These are phyloP conservation scores for Nothoprocta pentlandii DNA, from an alignment of 2,113 vertebrate genomes.

Conservation along the genomic window DNA sequence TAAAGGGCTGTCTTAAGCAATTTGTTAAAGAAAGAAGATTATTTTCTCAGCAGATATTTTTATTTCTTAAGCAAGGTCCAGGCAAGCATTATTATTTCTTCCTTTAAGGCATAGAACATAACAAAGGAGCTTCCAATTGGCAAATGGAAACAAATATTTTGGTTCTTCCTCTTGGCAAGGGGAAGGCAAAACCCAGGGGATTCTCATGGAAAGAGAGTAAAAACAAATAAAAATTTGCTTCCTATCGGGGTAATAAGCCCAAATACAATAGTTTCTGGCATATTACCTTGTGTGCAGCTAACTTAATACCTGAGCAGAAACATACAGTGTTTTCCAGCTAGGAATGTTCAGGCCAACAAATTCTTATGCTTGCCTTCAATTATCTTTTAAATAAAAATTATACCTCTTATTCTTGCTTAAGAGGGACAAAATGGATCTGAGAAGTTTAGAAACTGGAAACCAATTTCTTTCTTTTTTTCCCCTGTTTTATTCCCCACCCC, in stretches of 20 bases:
- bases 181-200: conserved; percentile 26
- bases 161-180: conserved; percentile 64
- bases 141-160: conserved; percentile 52
- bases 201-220: conserved; percentile 1
- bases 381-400: conserved; percentile 43
- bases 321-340: conserved; percentile 43
- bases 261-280: conserved; percentile 36
- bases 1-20: not conserved
- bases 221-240: conserved; percentile 60
- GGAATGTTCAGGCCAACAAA: not conserved
- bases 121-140: conserved; percentile 58
- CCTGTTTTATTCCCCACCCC: not conserved
- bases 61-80: not conserved
- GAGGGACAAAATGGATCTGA: not conserved
- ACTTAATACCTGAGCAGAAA: conserved; percentile 43
- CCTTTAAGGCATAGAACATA: conserved; percentile 21
- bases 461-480: not conserved
- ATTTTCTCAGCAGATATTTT: conserved; percentile 44
- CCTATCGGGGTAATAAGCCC: conserved; percentile 31
- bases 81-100: conserved; percentile 31
- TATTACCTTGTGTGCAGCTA: not conserved
- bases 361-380: not conserved
- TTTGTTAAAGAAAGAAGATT: not conserved
- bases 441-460: not conserved
- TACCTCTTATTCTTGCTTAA: not conserved